Conservation (phyloP, 2,113 vertebrate species). For the Onychostruthus taczanowskii region DNA sequence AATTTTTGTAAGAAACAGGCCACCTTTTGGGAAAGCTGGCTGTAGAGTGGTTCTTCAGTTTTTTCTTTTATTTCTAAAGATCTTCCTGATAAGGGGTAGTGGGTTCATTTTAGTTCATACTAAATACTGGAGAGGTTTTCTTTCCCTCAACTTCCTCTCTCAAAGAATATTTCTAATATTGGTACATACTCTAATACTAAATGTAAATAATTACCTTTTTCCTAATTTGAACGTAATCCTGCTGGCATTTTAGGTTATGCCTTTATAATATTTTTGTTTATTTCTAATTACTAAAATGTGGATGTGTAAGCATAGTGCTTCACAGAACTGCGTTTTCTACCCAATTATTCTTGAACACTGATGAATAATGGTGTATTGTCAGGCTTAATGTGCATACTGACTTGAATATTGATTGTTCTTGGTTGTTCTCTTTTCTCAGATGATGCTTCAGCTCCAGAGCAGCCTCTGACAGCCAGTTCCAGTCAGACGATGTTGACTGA, state of each 20-base stretch:
- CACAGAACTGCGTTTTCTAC: background rate
- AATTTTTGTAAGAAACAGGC: background rate
- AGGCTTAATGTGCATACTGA: background rate
- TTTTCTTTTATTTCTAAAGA: background rate
- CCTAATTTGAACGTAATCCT: background rate
- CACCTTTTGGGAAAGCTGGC: background rate
- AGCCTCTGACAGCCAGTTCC: constrained; percentile 68
- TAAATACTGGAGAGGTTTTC: background rate
- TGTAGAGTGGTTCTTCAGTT: background rate
- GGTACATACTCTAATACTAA: background rate
- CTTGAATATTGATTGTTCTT: background rate
- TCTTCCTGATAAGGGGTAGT: background rate
- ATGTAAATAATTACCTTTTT: background rate
- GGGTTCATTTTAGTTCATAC: background rate
- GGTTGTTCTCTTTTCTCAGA: constrained; percentile 71
- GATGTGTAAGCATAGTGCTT: background rate
- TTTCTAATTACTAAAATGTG: background rate
- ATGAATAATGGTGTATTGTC: background rate
- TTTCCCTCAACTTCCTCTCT: background rate
- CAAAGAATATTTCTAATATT: background rate
- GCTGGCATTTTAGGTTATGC: background rate
- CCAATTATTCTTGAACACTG: background rate
- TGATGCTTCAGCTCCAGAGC: constrained; percentile 74
- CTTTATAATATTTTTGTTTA: background rate
- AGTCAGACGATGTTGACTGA: constrained; percentile 39